Conservation (phyloP, 2,888 invertebrate species). For the Tridacna gigas region DNA sequence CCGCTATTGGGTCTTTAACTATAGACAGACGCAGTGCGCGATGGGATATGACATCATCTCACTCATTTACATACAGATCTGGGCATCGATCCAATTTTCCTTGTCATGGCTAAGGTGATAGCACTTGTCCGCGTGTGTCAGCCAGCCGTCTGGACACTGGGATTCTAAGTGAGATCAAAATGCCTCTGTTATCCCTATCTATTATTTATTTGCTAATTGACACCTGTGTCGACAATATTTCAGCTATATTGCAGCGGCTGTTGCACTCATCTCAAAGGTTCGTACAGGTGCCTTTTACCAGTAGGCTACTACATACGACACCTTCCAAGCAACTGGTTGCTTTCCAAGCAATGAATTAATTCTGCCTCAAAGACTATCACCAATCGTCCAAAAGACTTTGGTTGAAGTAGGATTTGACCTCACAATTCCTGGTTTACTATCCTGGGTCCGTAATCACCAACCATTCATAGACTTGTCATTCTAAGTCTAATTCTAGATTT, state of each 20-base stretch:
- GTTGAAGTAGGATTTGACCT: too few relatives aligned
- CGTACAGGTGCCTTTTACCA: not conserved
- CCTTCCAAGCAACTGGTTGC: not conserved
- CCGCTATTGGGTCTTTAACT: too few relatives aligned
- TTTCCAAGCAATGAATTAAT: too few relatives aligned
- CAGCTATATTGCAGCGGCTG: not conserved
- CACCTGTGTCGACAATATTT: not conserved
- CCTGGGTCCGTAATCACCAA: too few relatives aligned
- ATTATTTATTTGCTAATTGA: not conserved
- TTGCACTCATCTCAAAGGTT: not conserved
- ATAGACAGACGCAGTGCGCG: too few relatives aligned
- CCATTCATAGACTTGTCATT: too few relatives aligned
- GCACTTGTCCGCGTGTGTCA: not conserved
- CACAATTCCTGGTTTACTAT: too few relatives aligned
- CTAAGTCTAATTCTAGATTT: too few relatives aligned
- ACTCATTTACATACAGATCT: not conserved
- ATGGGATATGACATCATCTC: too few relatives aligned
- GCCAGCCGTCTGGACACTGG: conserved; percentile 13
- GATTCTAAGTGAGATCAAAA: not conserved
- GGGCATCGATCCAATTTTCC: conserved; percentile 24
- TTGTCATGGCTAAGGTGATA: conserved; percentile 23
- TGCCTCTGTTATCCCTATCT: not conserved
- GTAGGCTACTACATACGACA: not conserved
- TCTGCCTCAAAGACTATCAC: too few relatives aligned
- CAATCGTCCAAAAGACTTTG: too few relatives aligned